Evolutionary conservation across 1,140 invertebrate genomes (phyloP).

Genomic region (Drosophila nigrodunni): DNA sequence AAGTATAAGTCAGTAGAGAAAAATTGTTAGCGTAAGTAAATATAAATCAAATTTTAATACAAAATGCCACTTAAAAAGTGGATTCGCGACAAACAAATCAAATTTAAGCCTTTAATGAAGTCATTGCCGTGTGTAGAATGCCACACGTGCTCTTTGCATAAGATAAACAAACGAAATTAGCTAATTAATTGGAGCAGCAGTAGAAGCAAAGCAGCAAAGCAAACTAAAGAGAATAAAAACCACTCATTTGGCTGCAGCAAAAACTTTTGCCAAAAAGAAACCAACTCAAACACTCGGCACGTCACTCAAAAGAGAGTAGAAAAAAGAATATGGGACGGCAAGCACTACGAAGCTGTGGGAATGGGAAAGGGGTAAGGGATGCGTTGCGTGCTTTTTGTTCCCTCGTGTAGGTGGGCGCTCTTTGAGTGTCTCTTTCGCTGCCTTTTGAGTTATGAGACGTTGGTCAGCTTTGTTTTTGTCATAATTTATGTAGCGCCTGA

Average conservation of each 20-base stretch:
- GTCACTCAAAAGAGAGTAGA: slow-evolving; percentile 27
- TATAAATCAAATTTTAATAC: slow-evolving; percentile 45
- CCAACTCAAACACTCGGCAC: slow-evolving; percentile 28
- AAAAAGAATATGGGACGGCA: not conserved
- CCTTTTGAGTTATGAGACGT: slow-evolving; percentile 29
- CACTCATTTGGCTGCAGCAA: slow-evolving; percentile 5
- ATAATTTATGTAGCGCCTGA: slow-evolving; percentile 35
- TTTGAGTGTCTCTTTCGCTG: slow-evolving; percentile 15
- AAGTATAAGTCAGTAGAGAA: slow-evolving; percentile 18
- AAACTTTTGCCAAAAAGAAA: slow-evolving; percentile 25
- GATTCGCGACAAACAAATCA: slow-evolving; percentile 23
- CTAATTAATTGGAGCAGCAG: slow-evolving; percentile 68
- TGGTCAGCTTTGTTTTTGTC: slow-evolving; percentile 20
- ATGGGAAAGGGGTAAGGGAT: not conserved
- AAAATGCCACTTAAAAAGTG: slow-evolving; percentile 32
- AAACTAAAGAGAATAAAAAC: slow-evolving; percentile 45
- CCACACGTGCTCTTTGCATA: slow-evolving; percentile 53
- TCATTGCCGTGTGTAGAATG: slow-evolving; percentile 39
- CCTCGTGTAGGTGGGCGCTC: slow-evolving; percentile 8
- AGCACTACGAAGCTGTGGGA: not conserved
- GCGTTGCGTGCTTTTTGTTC: slow-evolving; percentile 3
- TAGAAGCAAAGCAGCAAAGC: slow-evolving; percentile 24
- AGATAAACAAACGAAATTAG: slow-evolving; percentile 67
- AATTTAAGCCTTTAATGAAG: slow-evolving; percentile 62
- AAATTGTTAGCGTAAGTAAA: slow-evolving; percentile 38